Base-by-base conservation (phyloP, 2,888 invertebrate genomes). In the Apamea sordens region DNA sequence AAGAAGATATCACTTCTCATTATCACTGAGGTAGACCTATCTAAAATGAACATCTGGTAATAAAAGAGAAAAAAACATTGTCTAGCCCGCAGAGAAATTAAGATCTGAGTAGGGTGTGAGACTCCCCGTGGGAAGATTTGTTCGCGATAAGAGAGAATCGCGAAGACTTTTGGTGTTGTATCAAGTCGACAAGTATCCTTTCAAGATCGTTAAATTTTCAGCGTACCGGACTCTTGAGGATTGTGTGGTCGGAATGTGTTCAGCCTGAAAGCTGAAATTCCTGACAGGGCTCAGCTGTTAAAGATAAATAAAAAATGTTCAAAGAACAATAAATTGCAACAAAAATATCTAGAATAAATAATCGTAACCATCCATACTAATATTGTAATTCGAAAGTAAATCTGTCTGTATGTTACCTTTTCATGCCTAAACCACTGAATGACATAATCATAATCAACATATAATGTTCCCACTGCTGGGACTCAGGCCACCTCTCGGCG, bases 61-160 rank as follows among this genome's bases (percentile, higher is more conserved):
- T 73, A 71, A 79, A 73, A 69, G 8, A 73, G 47, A 44, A 77
- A 71, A 44, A 79, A 63, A 82, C n/a, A 47, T 18, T 64, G 67
- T 82, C 72, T 76, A 64, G 56, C 81, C 88, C 88, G 68, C 73
- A 53, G 86, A 86, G 82, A 88, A 88, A 84, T 88, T 86, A 89
- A 88, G 79, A 77, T 83, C 78, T 68, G 77, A 44, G 50, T 56
- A 64, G 53, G 75, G 72, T 63, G 75, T 79, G 76, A 61, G 78
- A 32, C n/a, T 80, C 82, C 72, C 80, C 4, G 53, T 10, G 78
- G 79, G 47, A 24, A 80, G 74, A 88, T 84, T 81, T 63, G 56
- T 28, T 71, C 80, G 18, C n/a, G 84, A 86, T 83, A 86, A 75
- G 47, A 68, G 59, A 71, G 73, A 73, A 67, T 53, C 50, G 32